Evolutionary conservation across 2,797 vertebrate species (phyloP).

Genomic region (Scyliorhinus canicula): DNA sequence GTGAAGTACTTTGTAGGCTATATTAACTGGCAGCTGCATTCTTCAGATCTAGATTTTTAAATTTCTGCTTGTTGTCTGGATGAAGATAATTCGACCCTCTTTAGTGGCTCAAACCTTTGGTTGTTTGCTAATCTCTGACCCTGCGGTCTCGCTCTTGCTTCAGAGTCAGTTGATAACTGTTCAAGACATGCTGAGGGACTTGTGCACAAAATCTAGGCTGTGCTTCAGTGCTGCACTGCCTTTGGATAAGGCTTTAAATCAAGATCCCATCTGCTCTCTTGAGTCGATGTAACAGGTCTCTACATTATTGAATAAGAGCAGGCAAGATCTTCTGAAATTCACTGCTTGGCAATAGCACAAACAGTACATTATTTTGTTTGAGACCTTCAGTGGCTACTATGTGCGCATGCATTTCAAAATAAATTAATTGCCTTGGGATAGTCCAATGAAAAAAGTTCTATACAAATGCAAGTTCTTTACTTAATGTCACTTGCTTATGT

Average conservation of each 20-base stretch:
- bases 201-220: background rate
- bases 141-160: background rate
- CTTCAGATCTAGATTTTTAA: background rate
- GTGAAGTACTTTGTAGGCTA: constrained; percentile 53
- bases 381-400: background rate
- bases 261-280: background rate
- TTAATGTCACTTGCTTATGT: background rate
- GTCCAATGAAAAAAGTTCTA: background rate
- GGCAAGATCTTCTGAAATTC: background rate
- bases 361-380: background rate
- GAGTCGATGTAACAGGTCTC: background rate
- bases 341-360: background rate
- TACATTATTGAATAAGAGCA: background rate
- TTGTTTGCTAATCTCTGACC: background rate
- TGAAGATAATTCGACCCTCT: background rate
- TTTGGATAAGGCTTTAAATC: background rate
- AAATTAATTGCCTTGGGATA: background rate
- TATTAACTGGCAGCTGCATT: background rate
- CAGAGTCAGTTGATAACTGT: background rate
- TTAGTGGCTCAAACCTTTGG: background rate
- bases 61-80: background rate
- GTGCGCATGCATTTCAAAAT: background rate
- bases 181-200: background rate
- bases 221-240: background rate
- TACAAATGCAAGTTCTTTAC: background rate